These are phyloP conservation scores for Marmota monax DNA, from an alignment of 2,113 vertebrate species.

Conservation along the genomic window DNA sequence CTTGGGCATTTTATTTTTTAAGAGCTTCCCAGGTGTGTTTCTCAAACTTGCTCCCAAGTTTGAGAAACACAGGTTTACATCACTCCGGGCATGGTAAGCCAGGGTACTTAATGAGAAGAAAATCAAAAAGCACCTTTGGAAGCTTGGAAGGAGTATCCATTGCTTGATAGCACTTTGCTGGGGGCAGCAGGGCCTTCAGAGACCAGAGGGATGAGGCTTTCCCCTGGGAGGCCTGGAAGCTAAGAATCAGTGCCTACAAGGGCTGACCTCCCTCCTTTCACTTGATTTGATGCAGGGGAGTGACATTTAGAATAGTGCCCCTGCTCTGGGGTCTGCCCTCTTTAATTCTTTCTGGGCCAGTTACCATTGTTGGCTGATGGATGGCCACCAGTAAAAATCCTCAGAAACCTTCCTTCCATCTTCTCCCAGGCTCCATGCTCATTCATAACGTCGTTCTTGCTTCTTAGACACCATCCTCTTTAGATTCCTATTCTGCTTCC, in stretches of 20 bases:
- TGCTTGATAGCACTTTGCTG: not conserved
- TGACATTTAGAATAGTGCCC: not conserved
- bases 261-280: not conserved
- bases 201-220: not conserved
- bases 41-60: not conserved
- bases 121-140: not conserved
- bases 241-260: not conserved
- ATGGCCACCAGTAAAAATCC: not conserved
- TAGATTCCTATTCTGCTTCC: not conserved
- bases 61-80: not conserved
- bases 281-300: not conserved
- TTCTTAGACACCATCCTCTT: not conserved
- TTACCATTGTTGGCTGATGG: not conserved
- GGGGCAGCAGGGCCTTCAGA: not conserved
- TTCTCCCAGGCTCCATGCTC: not conserved
- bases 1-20: not conserved
- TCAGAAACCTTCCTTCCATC: not conserved
- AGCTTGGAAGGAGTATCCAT: not conserved
- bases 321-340: not conserved
- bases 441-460: not conserved
- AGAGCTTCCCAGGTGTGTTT: slow-evolving; percentile 42
- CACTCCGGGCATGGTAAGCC: not conserved
- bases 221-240: not conserved
- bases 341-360: not conserved
- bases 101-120: not conserved